Percentiles rank a stretch among this genome's conserved stretches.
phyloP scores from a whole-genome alignment of 2,113 vertebrate species.

The Felis chaus region DNA sequence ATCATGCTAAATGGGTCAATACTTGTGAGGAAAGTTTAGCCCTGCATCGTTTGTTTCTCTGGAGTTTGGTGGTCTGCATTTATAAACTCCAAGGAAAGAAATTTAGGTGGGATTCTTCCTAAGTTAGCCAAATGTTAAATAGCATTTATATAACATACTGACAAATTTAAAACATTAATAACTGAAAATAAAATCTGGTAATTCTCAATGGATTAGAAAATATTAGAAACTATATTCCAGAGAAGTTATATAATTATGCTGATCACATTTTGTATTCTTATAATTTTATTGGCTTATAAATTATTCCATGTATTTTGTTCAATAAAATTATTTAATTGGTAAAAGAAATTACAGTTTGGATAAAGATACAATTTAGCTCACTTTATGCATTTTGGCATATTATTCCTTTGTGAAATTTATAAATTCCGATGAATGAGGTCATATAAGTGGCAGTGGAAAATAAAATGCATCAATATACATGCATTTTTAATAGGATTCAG shows the following conservation, averaged over 20 bases:
- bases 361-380: constrained; percentile 69
- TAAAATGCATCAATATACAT: constrained; percentile 71
- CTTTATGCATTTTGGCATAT: constrained; percentile 72
- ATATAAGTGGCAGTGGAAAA: constrained; percentile 70
- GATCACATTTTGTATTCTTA: constrained; percentile 69
- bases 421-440: constrained; percentile 72
- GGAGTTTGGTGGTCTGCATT: constrained; percentile 31
- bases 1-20: background rate
- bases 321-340: constrained; percentile 80
- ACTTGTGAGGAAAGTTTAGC: background rate
- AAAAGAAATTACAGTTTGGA: constrained; percentile 70
- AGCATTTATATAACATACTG: constrained; percentile 58
- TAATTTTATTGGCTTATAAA: constrained; percentile 75
- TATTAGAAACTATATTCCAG: constrained; percentile 68
- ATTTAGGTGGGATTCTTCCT: constrained; percentile 51
- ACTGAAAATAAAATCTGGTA: constrained; percentile 72
- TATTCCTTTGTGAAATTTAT: constrained; percentile 74
- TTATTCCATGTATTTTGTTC: constrained; percentile 72
- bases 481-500: constrained; percentile 70
- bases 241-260: constrained; percentile 70
- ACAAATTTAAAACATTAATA: constrained; percentile 69
- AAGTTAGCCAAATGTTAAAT: constrained; percentile 65
- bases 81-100: background rate
- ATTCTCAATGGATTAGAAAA: constrained; percentile 74
- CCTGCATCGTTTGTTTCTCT: background rate